Percentiles rank a stretch among this genome's conserved stretches.
These are phyloP conservation scores for Camelus bactrianus DNA, from an alignment of 2,113 vertebrate genomes.

Conservation along the genomic window DNA sequence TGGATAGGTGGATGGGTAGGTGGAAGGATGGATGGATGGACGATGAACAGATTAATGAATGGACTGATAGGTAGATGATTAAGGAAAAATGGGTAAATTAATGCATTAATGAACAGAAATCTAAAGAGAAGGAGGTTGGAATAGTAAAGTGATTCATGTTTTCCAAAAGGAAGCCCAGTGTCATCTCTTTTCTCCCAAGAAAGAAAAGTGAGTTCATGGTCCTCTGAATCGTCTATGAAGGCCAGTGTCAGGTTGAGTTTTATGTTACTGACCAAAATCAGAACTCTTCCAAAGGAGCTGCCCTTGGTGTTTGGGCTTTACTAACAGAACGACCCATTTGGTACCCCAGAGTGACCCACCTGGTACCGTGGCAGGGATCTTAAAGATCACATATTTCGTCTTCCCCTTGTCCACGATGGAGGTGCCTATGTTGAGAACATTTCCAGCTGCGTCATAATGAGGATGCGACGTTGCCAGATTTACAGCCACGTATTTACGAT, in stretches of 20 bases:
- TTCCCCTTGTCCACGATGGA: slow-evolving; percentile 91
- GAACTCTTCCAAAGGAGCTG: background rate
- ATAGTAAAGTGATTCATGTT: background rate
- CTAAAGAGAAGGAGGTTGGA: background rate
- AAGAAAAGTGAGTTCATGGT: background rate
- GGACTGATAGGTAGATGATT: background rate
- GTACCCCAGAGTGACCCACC: slow-evolving; percentile 83
- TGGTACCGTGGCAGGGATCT: slow-evolving; percentile 89
- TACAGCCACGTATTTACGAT: slow-evolving; percentile 92
- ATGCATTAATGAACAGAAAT: background rate
- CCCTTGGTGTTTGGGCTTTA: background rate
- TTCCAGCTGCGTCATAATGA: slow-evolving; percentile 95
- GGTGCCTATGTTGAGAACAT: slow-evolving; percentile 95
- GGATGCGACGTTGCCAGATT: slow-evolving; percentile 95
- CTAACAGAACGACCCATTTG: too few species aligned
- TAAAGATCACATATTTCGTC: slow-evolving; percentile 95
- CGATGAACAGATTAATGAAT: too few species aligned
- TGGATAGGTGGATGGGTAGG: background rate
- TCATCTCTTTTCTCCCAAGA: background rate
- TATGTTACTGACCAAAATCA: background rate
- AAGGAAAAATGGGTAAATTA: background rate
- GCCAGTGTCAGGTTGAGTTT: background rate
- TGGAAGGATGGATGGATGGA: background rate
- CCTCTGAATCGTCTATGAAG: background rate
- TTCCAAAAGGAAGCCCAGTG: background rate